Evolutionary conservation across 2,113 vertebrate genomes (phyloP), one percentile per base, ranked within the genome.

Genomic region (Penelope pileata): DNA sequence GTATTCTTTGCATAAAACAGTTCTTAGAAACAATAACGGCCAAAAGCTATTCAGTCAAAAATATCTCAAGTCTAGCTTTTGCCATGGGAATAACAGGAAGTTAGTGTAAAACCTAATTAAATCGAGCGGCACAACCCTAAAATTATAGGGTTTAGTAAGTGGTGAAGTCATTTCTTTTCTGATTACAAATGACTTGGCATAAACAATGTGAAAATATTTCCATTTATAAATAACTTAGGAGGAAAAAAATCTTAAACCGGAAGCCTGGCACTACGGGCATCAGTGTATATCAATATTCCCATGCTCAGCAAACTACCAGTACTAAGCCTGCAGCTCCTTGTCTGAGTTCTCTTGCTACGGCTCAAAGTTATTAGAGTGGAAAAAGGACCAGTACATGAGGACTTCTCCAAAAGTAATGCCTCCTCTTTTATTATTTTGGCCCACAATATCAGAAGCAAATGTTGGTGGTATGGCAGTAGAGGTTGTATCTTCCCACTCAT

Each of bases 21-120:
- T 76, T 93, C 88, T 87, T 95, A 85, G 88, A 79, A 87, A 86
- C 43, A 96, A 81, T 85, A 74, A 10, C 22, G 22, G 70, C 83
- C 86, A 82, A 77, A 82, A 92, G n/a, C 19, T 94, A 51, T 45
- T 70, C 90, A 93, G 54, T 27, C 53, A 92, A 91, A 87, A 42
- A 56, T 77, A 87, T 24, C 48, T 63, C 80, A 84, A 91, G 54
- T 32, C 58, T 90, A 91, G 24, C 29, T 92, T 93, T 79, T 63
- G 50, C 32, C 26, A 40, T 56, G 40, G 34, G 87, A 96, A 88
- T 83, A 97, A 94, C 18, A 94, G 74, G 93, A 95, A 96, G 32
- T 86, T 86, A 76, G 58, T 79, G 90, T 47, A 96, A 92, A 94
- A 51, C 11, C 19, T 79, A 91, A 76, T 86, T 92, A 94, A 92